phyloP scores from a whole-genome alignment of 2,888 invertebrate genomes.

The Plebejus melissa region DNA sequence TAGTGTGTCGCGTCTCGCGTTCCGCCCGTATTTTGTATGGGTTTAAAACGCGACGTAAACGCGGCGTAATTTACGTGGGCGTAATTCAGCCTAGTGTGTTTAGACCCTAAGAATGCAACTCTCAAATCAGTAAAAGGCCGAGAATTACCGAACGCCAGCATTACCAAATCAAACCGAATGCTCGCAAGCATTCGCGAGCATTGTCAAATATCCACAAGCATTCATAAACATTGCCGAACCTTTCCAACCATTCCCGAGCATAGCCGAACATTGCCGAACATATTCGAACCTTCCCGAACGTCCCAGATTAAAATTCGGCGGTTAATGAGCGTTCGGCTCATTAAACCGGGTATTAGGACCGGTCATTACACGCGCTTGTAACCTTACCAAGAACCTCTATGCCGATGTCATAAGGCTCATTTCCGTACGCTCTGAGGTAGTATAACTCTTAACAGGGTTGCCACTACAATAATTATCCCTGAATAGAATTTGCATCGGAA shows the following conservation, averaged over 20 bases:
- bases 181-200: too few species aligned
- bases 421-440: neutral
- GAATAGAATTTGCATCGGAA: neutral
- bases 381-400: neutral
- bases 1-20: too few species aligned
- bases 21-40: too few species aligned
- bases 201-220: too few species aligned
- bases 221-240: too few species aligned
- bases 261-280: neutral
- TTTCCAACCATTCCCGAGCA: neutral
- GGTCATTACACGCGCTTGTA: neutral
- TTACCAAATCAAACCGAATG: too few species aligned
- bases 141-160: neutral
- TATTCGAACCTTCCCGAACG: neutral
- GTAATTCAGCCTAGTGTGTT: too few species aligned
- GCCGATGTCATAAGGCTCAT: neutral
- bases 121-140: neutral
- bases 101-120: neutral
- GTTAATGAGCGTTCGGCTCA: constrained; percentile 63
- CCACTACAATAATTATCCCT: neutral
- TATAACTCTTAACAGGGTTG: neutral
- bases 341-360: constrained; percentile 61
- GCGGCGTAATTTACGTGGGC: too few species aligned
- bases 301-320: constrained; percentile 64
- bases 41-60: too few species aligned